These are phyloP conservation scores for Congeria kusceri DNA, from an alignment of 2,888 invertebrate species.

Conservation along the genomic window DNA sequence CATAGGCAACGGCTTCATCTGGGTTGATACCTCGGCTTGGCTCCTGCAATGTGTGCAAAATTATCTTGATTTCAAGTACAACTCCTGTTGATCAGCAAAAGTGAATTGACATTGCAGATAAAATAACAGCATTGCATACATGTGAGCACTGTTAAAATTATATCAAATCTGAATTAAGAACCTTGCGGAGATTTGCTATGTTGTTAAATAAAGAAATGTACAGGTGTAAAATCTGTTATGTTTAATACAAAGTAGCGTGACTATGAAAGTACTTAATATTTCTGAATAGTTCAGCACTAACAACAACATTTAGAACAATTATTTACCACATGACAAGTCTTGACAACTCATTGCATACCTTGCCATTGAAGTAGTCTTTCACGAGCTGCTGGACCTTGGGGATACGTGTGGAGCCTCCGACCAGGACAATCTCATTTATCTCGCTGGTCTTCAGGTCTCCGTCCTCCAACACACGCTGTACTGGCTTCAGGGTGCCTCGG, in stretches of 20 bases:
- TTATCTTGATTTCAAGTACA: too few species aligned
- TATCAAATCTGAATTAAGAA: too few species aligned
- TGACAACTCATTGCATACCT: slow-evolving; percentile 68
- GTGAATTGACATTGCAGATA: too few species aligned
- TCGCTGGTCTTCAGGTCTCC: slow-evolving; percentile 99
- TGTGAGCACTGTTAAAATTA: too few species aligned
- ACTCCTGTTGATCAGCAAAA: too few species aligned
- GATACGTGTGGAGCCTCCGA: slow-evolving; percentile 99
- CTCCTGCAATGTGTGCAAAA: slow-evolving; percentile 88
- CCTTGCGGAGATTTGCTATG: too few species aligned
- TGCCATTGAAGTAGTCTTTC: slow-evolving; percentile 94
- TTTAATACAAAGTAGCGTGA: too few species aligned
- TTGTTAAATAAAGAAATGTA: too few species aligned
- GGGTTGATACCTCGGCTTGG: slow-evolving; percentile 99
- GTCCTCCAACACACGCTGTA: slow-evolving; percentile 97
- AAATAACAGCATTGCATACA: too few species aligned
- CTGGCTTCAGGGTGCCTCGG: slow-evolving; percentile 96
- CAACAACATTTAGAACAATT: neutral
- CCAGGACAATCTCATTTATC: slow-evolving; percentile 98
- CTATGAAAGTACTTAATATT: too few species aligned
- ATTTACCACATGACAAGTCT: neutral
- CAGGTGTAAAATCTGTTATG: too few species aligned
- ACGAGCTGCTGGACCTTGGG: slow-evolving; percentile 94
- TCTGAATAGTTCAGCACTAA: too few species aligned
- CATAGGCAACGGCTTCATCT: slow-evolving; percentile 99